These are phyloP conservation scores for Procambarus virginalis DNA, from an alignment of 1,140 invertebrate genomes.

Conservation along the genomic window DNA sequence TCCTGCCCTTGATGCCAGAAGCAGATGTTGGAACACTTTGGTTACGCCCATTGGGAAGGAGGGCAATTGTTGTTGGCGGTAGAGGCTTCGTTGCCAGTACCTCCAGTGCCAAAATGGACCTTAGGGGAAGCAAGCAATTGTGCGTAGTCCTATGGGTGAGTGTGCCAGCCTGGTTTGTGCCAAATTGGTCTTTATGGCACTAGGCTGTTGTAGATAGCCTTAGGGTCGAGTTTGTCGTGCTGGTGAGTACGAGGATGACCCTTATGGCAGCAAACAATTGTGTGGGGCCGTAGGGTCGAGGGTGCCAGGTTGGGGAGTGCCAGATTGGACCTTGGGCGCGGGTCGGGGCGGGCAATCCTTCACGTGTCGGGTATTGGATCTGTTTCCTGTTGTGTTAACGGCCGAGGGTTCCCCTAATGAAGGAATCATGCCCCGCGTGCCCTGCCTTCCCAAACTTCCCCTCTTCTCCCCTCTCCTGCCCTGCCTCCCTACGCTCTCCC, in stretches of 20 bases:
- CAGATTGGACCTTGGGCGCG: slow-evolving; percentile 3
- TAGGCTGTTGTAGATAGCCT: neutral
- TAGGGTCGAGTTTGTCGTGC: neutral
- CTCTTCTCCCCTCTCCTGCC: neutral
- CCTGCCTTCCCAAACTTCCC: neutral
- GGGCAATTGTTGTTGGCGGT: too few species aligned
- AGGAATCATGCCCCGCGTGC: slow-evolving; percentile 54
- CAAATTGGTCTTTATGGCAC: neutral
- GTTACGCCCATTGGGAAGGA: neutral
- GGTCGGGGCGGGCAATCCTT: slow-evolving; percentile 27
- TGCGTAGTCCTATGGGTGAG: neutral
- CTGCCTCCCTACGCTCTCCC: neutral
- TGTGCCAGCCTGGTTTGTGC: neutral
- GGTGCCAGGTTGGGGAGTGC: slow-evolving; percentile 20
- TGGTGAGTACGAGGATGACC: neutral
- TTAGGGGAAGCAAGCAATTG: neutral
- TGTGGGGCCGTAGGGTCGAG: slow-evolving; percentile 19
- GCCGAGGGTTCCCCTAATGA: slow-evolving; percentile 55
- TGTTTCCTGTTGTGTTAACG: slow-evolving; percentile 65
- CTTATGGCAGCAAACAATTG: slow-evolving; percentile 7
- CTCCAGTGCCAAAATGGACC: neutral
- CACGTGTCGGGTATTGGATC: slow-evolving; percentile 61
- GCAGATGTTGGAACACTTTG: slow-evolving; percentile 27
- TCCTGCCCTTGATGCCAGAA: slow-evolving; percentile 24
- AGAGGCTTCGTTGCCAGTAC: too few species aligned